Evolutionary conservation across 2,113 vertebrate species (phyloP), one percentile per base, ranked within the genome.

Genomic region (Rousettus leschenaultii): DNA sequence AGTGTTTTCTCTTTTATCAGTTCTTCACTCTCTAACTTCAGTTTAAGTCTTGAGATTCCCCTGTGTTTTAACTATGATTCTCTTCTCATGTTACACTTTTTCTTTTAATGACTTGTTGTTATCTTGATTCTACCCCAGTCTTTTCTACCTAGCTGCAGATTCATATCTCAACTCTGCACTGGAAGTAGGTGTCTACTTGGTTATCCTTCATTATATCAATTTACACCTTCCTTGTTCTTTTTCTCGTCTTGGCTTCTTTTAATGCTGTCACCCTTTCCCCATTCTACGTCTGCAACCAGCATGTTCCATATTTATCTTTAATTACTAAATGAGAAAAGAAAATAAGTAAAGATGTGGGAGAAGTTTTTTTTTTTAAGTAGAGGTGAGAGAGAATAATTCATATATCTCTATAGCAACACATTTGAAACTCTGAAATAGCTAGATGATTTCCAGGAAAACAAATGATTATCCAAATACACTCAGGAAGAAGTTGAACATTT

Each of bases 401-500:
- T 38, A 1, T 7, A 38, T 74, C 15, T 84, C n/a, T 68, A n/a
- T 86, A 70, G 78, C 55, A 87, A 79, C 43, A 73, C 1, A 7
- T 74, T 68, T 75, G 30, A 74, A 79, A 83, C 48, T 16, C 16
- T 75, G n/a, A 45, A 71, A 18, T 24, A 75, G 65, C 4, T 43
- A 26, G 15, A 40, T 90, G 22, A 78, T 55, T 95, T 84, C 35
- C 45, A 59, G 38, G 8, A 33, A 92, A 94, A 77, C 30, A 77
- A 22, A 51, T 71, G 24, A 75, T 55, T 74, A 35, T 87, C 10
- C 84, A 61, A 78, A 63, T 48, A 11, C 14, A 74, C 16, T 14
- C n/a, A 83, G 21, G 53, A 74, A 79, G 53, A 83, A 1, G 19
- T 5, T 45, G 22, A 65, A 45, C 15, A 53, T 92, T 89, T 63